Evolutionary conservation across 2,888 invertebrate species (phyloP), one percentile per base, ranked within the genome.

Genomic region (Alcis repandata): DNA sequence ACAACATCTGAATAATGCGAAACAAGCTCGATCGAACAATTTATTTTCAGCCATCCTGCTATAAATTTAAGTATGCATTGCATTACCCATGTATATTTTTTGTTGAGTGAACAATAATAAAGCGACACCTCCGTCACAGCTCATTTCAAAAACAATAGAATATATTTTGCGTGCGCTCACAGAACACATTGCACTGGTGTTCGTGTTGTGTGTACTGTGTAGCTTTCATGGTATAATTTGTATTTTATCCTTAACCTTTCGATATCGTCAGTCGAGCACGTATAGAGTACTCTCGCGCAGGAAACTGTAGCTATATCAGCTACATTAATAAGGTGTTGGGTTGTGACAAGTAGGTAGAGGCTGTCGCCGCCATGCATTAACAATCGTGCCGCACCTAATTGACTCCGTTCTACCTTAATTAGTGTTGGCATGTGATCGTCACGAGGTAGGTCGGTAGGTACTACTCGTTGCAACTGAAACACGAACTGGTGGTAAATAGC

Each of bases 321-420:
- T 40, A n/a, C 52, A 56, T 56, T 46, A 58, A 53, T 51, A 51
- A 56, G 33, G 45, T 62, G 43, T 46, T 62, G 49, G 40, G 43
- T 45, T 33, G 53, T 43, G 53, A 32, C 13, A 51, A 48, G 51
- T 56, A 19, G 41, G 51, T 61, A 66, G 65, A 71, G 70, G 61
- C 69, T 74, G 76, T 73, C 74, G 45, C 7, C 41, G 72, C 77
- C 77, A 77, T 75, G 27, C 75, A 63, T 79, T 77, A 80, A 78
- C 78, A 82, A 82, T 78, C 76, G 80, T 80, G 80, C 76, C 79
- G 79, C 82, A 78, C 79, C 80, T 86, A 86, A 86, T 86, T 86
- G 84, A 82, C 78, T 79, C 71, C 64, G 73, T 77, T 82, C 69
- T 66, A 66, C 40, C 63, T 67, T 83, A 86, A 85, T 85, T 85